Base-by-base conservation (phyloP, 2,113 vertebrate species). In the Cygnus atratus region DNA sequence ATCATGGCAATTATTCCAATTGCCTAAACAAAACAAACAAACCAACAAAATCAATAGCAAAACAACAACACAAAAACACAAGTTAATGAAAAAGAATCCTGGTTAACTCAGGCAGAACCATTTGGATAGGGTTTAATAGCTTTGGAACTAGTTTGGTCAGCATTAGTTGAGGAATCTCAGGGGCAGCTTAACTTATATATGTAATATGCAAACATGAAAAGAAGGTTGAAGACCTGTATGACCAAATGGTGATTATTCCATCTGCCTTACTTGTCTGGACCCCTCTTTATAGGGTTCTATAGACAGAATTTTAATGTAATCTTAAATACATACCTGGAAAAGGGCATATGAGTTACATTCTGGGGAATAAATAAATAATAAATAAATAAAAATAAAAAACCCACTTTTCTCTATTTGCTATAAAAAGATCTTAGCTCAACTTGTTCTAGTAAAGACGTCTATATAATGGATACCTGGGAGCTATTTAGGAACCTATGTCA, bases 121-220 rank as follows among this genome's bases (percentile, higher is more conserved):
- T 65, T 41, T 65, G 21, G 17, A 37, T 59, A 65, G 50, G 3
- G 2, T 58, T 71, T 59, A 59, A 33, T 12, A 16, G 25, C 8
- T 71, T 41, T 58, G 8, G 26, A 77, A 19, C 33, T 57, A 10
- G 3, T 77, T n/a, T 77, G 15, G 18, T 58, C 22, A 58, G 6
- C 33, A 58, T 8, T 46, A n/a, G 13, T 7, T 65, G 18, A n/a
- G 33, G 3, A 7, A 65, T 44, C 37, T 44, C 26, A 31, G 54
- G 37, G 46, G 6, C 3, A 65, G 8, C 5, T 11, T 41, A 63
- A 33, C 5, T 52, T 55, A 52, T 0, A 0, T 55, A 10, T 14
- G 10, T 63, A 13, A 29, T 43, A 20, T 9, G 16, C 4, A 14
- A 5, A 10, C 63, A 50, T 18, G 7, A 18, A 76, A 71, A 43